Base-by-base conservation (phyloP, 2,888 invertebrate genomes). In the Cephalotes varians region DNA sequence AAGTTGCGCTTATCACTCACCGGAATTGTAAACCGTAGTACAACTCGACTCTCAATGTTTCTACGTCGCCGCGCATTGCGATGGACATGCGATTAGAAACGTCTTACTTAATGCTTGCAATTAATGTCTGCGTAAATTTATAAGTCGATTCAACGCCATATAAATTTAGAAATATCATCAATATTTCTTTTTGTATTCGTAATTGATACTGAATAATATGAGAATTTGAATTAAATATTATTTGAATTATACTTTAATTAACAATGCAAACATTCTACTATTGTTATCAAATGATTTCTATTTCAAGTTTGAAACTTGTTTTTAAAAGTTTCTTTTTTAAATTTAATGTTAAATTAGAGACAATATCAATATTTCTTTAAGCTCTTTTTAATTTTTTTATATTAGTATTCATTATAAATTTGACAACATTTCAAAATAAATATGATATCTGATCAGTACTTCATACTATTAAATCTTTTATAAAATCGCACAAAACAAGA, bases 1-100 rank as follows among this genome's bases (percentile, higher is more conserved):
- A 86, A 82, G 81, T 64, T 56, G 81, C 82, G 80, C 87, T 88
- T 88, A 88, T 90, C 87, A 88, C 81, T 84, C 77, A 85, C 83
- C 69, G 83, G 51, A 84, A 84, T 84, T 85, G 85, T 83, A 69
- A 69, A 58, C 58, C 71, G 67, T 72, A 79, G 71, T 60, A 58
- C 51, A 54, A 44, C 64, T 56, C 81, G 69, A 21, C 69, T 79
- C 62, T 2, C 65, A 84, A 80, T 77, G 84, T 73, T 69, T 49
- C 81, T 60, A 56, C 64, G 69, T 72, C 73, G 40, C 15, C 18
- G 18, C 49, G 6, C 3, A n/a, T 6, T 6, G 67, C 82, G 88
- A 88, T 88, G 51, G 84, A 83, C 84, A 67, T 40, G 74, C 85
- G 89, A 88, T 89, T 89, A 87, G 81, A 79, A 82, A 83, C 62